Percentiles rank a stretch among this genome's conserved stretches.
phyloP scores from a whole-genome alignment of 35 echinoderm and acorn worm genomes.

The Ptychodera flava region DNA sequence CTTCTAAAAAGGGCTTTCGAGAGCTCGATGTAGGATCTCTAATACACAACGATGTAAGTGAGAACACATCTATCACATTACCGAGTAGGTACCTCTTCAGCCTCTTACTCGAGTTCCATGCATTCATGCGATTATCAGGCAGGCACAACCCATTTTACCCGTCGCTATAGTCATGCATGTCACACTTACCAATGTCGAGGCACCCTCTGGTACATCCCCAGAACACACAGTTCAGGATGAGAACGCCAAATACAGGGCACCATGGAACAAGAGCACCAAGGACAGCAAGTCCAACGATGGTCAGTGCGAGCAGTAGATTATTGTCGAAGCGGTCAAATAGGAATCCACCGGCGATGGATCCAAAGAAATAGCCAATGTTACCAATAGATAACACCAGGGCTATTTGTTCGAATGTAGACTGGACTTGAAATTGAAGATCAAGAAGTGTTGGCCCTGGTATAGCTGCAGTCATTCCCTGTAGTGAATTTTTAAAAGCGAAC shows the following conservation, averaged over 20 bases:
- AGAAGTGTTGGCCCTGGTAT: neutral
- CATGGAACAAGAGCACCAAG: neutral
- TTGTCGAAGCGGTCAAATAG: neutral
- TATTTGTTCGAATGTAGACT: neutral
- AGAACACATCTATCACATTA: too few relatives aligned
- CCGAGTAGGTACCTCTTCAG: too few relatives aligned
- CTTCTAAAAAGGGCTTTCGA: too few relatives aligned
- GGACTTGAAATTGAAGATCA: neutral
- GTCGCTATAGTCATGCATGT: too few relatives aligned
- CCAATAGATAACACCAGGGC: neutral
- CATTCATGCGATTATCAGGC: too few relatives aligned
- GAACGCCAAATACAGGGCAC: neutral
- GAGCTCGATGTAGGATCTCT: too few relatives aligned
- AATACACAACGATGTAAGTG: too few relatives aligned
- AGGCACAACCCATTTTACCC: too few relatives aligned
- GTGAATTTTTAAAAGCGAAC: too few relatives aligned
- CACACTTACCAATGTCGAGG: neutral
- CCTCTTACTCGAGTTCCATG: too few relatives aligned
- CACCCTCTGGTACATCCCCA: neutral
- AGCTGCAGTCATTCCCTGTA: neutral
- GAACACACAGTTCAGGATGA: neutral
- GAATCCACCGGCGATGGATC: neutral
- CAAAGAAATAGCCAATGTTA: neutral
- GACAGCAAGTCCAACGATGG: neutral
- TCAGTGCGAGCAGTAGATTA: neutral